phyloP scores from a whole-genome alignment of 2,113 vertebrate genomes.

The Notothenia rossii region DNA sequence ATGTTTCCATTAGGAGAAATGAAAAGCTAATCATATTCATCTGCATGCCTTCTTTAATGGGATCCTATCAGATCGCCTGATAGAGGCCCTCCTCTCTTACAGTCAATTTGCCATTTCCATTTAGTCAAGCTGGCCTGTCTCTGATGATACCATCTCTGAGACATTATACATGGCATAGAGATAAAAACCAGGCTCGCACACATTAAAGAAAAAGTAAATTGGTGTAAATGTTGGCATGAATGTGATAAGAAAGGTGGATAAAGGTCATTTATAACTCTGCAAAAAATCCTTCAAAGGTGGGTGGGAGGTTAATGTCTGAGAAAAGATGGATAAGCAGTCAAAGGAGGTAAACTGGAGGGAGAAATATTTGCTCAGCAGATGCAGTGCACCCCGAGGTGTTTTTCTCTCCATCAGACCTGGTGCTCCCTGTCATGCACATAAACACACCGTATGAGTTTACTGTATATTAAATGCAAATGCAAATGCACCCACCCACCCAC shows the following conservation, averaged over 20 bases:
- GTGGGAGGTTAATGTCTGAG: slow-evolving; percentile 27
- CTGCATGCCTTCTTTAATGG: slow-evolving; percentile 77
- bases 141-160: slow-evolving; percentile 73
- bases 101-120: slow-evolving; percentile 76
- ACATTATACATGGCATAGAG: slow-evolving; percentile 57
- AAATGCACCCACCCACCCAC: not conserved
- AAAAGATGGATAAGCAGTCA: slow-evolving; percentile 39
- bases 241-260: slow-evolving; percentile 42
- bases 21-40: slow-evolving; percentile 81
- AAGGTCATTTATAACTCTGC: slow-evolving; percentile 18
- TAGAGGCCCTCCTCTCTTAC: slow-evolving; percentile 64
- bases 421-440: not conserved
- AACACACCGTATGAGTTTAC: not conserved
- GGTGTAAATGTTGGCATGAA: not conserved
- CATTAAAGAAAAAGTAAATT: slow-evolving; percentile 52
- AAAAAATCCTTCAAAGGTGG: not conserved
- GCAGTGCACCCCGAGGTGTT: not conserved
- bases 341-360: slow-evolving; percentile 2
- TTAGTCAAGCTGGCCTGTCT: slow-evolving; percentile 73
- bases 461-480: not conserved
- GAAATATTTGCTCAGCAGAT: slow-evolving; percentile 36
- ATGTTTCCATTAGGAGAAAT: slow-evolving; percentile 77
- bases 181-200: slow-evolving; percentile 44
- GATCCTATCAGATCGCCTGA: slow-evolving; percentile 72
- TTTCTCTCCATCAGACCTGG: slow-evolving; percentile 11